A percentile compares a stretch with the other conserved stretches of the same genome.
These are phyloP conservation scores for Aldabrachelys gigantea DNA, from an alignment of 2,113 vertebrate genomes.

Conservation along the genomic window DNA sequence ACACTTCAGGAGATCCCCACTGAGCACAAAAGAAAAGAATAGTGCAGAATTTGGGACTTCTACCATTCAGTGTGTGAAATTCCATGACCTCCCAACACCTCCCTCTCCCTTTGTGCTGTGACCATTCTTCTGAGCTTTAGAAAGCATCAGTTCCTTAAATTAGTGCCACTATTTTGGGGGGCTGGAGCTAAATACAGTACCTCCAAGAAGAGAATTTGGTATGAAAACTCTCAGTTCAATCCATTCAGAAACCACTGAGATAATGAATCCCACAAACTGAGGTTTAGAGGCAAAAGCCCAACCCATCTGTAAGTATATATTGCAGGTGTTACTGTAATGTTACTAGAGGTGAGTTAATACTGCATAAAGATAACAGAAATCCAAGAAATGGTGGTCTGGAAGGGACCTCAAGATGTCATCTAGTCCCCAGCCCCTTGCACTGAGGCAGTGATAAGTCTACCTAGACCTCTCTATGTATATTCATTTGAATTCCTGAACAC, in stretches of 20 bases:
- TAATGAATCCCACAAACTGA: constrained; percentile 74
- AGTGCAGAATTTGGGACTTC: not conserved
- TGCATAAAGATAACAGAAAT: constrained; percentile 50
- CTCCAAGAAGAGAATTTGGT: constrained; percentile 73
- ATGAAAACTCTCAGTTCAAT: constrained; percentile 73
- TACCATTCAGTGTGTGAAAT: not conserved
- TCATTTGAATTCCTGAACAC: constrained; percentile 72
- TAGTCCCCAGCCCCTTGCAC: not conserved
- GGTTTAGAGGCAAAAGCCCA: constrained; percentile 66
- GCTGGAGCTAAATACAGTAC: constrained; percentile 57
- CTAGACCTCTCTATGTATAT: constrained; percentile 34
- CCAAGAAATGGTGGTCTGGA: not conserved
- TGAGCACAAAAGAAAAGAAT: constrained; percentile 45
- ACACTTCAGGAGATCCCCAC: constrained; percentile 43
- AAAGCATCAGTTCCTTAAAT: constrained; percentile 56
- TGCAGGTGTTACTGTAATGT: constrained; percentile 68
- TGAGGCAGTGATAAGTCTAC: not conserved
- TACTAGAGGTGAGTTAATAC: constrained; percentile 56
- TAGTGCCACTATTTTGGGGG: constrained; percentile 43
- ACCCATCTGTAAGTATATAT: constrained; percentile 65
- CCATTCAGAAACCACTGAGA: constrained; percentile 44
- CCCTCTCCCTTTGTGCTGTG: not conserved
- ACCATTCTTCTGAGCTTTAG: not conserved
- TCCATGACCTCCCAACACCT: not conserved
- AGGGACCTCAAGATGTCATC: not conserved